Percentiles rank a stretch among this genome's conserved stretches.
Evolutionary conservation across 2,113 vertebrate species (phyloP).

Genomic region (Hemiprocne comata): DNA sequence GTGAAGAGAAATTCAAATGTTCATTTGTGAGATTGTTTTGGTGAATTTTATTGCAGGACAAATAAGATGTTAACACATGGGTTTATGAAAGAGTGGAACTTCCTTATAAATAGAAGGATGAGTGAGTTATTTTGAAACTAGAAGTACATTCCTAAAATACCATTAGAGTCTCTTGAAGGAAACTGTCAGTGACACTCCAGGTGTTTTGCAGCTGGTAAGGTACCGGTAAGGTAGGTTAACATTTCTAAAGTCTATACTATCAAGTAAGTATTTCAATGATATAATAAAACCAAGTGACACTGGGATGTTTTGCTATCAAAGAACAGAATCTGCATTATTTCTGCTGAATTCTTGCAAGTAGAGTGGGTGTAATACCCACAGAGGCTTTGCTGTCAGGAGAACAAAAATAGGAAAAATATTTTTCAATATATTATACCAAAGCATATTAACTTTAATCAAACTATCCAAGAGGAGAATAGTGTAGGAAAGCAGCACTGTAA

Average conservation of each 20-base stretch:
- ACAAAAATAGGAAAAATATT: background rate
- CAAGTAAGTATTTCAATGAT: background rate
- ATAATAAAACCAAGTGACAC: background rate
- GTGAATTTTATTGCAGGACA: background rate
- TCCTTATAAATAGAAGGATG: background rate
- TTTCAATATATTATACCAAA: background rate
- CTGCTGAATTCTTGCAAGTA: background rate
- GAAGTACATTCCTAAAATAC: background rate
- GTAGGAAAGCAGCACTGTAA: background rate
- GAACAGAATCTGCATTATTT: background rate
- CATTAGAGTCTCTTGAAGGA: background rate
- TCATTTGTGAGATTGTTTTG: background rate
- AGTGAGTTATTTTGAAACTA: background rate
- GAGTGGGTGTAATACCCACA: accelerated
- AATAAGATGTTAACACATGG: background rate
- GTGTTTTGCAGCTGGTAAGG: background rate
- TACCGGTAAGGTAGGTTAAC: background rate
- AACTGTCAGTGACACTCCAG: background rate
- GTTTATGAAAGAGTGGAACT: background rate
- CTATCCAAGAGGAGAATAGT: background rate
- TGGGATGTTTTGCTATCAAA: background rate
- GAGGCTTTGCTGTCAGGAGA: background rate
- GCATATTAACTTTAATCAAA: background rate
- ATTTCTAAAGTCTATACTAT: background rate
- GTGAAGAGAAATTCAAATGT: background rate